Conservation (phyloP, 2,888 invertebrate genomes). For the Carabus problematicus region DNA sequence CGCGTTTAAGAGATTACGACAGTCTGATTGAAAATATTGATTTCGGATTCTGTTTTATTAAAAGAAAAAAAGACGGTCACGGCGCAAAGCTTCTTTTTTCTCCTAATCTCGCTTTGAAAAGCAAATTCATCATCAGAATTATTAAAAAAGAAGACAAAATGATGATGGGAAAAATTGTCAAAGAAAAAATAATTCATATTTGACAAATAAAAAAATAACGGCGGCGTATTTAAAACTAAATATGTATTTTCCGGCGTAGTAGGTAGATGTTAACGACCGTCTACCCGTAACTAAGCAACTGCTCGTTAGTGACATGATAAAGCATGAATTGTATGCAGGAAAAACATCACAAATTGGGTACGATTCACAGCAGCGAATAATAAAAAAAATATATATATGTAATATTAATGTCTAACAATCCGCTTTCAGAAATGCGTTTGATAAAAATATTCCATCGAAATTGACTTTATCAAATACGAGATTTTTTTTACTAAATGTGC, state of each 20-base stretch:
- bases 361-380: too few relatives aligned
- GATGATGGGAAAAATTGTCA: not conserved
- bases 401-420: too few relatives aligned
- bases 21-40: constrained; percentile 43
- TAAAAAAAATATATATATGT: too few relatives aligned
- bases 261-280: not conserved
- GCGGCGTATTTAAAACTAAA: too few relatives aligned
- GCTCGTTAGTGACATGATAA: constrained; percentile 33
- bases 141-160: constrained; percentile 18
- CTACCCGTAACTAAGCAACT: constrained; percentile 33
- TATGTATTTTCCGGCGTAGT: too few relatives aligned
- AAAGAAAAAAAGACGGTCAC: constrained; percentile 34
- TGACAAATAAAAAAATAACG: too few relatives aligned
- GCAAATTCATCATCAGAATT: constrained; percentile 38
- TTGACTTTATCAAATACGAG: too few relatives aligned
- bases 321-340: constrained; percentile 25
- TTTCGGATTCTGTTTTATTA: constrained; percentile 41
- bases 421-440: too few relatives aligned
- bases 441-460: too few relatives aligned
- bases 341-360: constrained; percentile 19
- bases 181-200: not conserved
- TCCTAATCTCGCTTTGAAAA: constrained; percentile 39
- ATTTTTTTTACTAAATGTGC: too few relatives aligned
- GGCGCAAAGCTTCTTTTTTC: constrained; percentile 26
- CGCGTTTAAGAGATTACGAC: constrained; percentile 41